phyloP scores from a whole-genome alignment of 2,888 invertebrate species.

The Synanthedon formicaeformis region DNA sequence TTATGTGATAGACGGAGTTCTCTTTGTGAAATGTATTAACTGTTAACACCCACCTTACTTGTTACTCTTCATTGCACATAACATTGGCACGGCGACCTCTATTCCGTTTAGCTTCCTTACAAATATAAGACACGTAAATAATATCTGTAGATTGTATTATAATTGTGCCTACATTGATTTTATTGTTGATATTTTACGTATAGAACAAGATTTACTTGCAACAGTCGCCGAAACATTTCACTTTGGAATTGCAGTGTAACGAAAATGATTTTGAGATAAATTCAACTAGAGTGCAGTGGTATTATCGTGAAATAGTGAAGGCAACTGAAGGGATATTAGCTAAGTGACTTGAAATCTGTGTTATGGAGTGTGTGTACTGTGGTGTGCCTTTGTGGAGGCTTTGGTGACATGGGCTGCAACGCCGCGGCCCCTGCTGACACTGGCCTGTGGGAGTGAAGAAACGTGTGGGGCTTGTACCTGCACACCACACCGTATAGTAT shows the following conservation, averaged over 20 bases:
- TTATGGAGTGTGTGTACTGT: slow-evolving; percentile 41
- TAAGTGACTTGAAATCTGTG: slow-evolving; percentile 29
- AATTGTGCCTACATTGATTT: too few relatives aligned
- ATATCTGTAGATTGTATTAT: slow-evolving; percentile 16
- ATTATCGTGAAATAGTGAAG: slow-evolving; percentile 29
- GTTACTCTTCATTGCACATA: slow-evolving; percentile 68
- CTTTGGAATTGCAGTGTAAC: slow-evolving; percentile 53
- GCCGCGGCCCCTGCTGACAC: slow-evolving; percentile 45
- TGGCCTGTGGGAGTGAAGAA: slow-evolving; percentile 60
- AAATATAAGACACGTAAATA: slow-evolving; percentile 27
- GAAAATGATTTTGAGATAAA: slow-evolving; percentile 70
- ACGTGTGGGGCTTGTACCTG: slow-evolving; percentile 60
- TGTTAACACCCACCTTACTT: slow-evolving; percentile 51
- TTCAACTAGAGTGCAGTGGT: slow-evolving; percentile 53
- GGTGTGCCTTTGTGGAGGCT: slow-evolving; percentile 34
- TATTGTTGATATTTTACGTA: too few relatives aligned
- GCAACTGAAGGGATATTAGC: slow-evolving; percentile 44
- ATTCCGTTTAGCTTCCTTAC: slow-evolving; percentile 39
- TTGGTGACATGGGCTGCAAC: slow-evolving; percentile 64
- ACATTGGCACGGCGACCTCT: slow-evolving; percentile 63
- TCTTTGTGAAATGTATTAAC: slow-evolving; percentile 33
- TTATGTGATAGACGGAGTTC: slow-evolving; percentile 19
- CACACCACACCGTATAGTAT: slow-evolving; percentile 59
- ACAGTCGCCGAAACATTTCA: slow-evolving; percentile 53
- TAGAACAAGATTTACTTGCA: neutral